Conservation (phyloP, 2,888 invertebrate species). For the Agonum fuliginosum region DNA sequence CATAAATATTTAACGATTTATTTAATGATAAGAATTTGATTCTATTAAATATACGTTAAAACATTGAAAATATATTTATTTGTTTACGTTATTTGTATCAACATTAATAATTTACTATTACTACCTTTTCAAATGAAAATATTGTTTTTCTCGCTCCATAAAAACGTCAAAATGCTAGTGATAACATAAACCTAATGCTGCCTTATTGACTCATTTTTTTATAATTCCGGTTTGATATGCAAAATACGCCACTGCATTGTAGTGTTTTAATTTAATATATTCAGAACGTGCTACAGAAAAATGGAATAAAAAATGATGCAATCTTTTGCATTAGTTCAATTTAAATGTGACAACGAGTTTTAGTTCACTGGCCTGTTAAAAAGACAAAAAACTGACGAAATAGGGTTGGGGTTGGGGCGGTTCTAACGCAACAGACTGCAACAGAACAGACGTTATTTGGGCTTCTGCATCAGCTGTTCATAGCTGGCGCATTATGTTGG, state of each 20-base stretch:
- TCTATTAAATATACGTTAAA: too few species aligned
- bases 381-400: constrained; percentile 54
- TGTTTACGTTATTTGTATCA: too few species aligned
- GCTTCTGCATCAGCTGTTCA: constrained; percentile 56
- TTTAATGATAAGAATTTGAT: too few species aligned
- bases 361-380: constrained; percentile 54
- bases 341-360: constrained; percentile 50
- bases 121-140: too few species aligned
- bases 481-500: constrained; percentile 44
- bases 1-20: too few species aligned
- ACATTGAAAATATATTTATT: too few species aligned
- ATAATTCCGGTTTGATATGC: constrained; percentile 11
- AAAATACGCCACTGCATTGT: not conserved
- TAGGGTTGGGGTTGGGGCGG: constrained; percentile 43
- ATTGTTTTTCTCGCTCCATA: too few species aligned
- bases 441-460: constrained; percentile 40
- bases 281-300: constrained; percentile 10
- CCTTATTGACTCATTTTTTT: too few species aligned
- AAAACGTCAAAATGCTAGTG: too few species aligned
- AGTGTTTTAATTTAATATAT: constrained; percentile 5
- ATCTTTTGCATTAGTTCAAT: constrained; percentile 42
- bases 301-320: constrained; percentile 27
- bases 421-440: constrained; percentile 26
- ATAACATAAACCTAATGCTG: too few species aligned
- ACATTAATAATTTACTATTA: too few species aligned